phyloP scores from a whole-genome alignment of 2,888 invertebrate species.

The Limnephilus auricula region DNA sequence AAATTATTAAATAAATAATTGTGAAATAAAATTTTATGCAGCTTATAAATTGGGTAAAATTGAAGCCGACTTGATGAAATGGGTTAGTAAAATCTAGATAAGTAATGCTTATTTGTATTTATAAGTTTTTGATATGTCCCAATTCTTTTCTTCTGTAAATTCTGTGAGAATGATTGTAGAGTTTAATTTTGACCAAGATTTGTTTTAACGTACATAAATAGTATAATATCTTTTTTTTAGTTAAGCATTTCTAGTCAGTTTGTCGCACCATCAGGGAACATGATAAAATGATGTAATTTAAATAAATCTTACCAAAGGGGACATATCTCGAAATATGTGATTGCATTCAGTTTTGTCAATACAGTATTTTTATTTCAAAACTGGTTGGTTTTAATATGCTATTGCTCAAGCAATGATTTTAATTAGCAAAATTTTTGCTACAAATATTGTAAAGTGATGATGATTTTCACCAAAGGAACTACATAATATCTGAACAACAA shows the following conservation, averaged over 20 bases:
- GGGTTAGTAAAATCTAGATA: neutral
- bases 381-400: too few species aligned
- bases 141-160: too few species aligned
- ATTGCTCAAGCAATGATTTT: neutral
- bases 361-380: neutral
- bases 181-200: neutral
- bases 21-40: neutral
- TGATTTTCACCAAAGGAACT: too few species aligned
- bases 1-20: slow-evolving; percentile 6
- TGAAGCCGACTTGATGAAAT: neutral
- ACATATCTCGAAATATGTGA: neutral
- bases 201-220: neutral
- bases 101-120: neutral
- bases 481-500: neutral
- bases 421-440: too few species aligned
- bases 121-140: neutral
- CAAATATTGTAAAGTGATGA: neutral
- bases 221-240: neutral
- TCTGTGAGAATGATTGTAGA: neutral
- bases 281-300: neutral
- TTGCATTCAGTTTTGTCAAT: neutral
- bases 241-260: neutral
- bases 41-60: neutral
- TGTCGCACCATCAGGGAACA: neutral
- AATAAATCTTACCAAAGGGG: neutral